Percentiles rank a stretch among this genome's conserved stretches.
Evolutionary conservation across 64 coral and sea anemone genomes (phyloP).

Genomic region (Pocillopora verrucosa): DNA sequence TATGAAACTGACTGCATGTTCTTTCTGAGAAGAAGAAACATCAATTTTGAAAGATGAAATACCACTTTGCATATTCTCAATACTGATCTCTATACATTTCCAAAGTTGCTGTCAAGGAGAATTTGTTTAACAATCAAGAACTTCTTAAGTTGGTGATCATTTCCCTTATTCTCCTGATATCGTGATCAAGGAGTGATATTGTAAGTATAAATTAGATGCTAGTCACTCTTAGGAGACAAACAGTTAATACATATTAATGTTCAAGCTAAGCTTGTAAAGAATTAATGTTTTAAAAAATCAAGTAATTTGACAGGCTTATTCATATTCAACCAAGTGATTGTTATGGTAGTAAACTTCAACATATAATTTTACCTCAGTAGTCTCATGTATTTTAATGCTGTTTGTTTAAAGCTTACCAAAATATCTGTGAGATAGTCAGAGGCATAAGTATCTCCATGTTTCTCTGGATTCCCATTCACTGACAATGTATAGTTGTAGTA

Average conservation of each 20-base stretch:
- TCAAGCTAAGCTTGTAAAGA: no score
- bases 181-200: no score
- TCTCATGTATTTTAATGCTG: background rate
- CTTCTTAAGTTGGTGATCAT: background rate
- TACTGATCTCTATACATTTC: no score
- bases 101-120: no score
- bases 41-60: background rate
- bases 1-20: constrained; percentile 59
- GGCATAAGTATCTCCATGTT: constrained; percentile 49
- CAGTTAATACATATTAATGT: no score
- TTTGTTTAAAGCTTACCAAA: constrained; percentile 49
- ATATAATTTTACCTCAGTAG: background rate
- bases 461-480: constrained; percentile 83
- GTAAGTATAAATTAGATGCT: no score
- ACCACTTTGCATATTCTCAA: no score
- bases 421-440: constrained; percentile 86
- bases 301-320: no score
- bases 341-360: background rate
- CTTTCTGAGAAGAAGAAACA: constrained; percentile 27
- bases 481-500: constrained; percentile 87
- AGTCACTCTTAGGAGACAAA: no score
- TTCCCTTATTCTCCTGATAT: no score
- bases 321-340: background rate
- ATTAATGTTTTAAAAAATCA: no score
- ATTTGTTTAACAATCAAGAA: background rate